Conservation (phyloP, 2,797 vertebrate species). For the Pogoniulus pusillus region DNA sequence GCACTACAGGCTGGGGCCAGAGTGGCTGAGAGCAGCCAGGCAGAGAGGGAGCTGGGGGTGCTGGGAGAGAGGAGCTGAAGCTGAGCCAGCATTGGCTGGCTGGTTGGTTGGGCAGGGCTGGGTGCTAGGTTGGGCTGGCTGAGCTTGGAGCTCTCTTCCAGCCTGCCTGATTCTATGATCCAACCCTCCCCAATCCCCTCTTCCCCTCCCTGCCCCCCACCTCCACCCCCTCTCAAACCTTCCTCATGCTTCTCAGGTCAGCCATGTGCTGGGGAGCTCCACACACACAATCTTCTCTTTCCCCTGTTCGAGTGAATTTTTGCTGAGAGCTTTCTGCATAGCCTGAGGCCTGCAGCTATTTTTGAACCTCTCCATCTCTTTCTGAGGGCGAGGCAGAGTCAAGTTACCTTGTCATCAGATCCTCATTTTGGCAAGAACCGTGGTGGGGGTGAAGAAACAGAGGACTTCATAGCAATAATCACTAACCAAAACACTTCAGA, state of each 20-base stretch:
- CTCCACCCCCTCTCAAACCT: background rate
- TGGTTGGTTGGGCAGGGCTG: no score
- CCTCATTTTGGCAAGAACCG: constrained; percentile 63
- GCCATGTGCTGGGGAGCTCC: background rate
- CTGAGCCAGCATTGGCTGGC: no score
- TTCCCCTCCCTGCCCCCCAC: no score
- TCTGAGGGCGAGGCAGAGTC: constrained; percentile 44
- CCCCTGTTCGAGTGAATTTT: constrained; percentile 10
- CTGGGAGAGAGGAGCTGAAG: no score
- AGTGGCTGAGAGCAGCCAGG: no score
- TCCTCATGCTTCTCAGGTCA: constrained; percentile 4
- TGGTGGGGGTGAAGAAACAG: constrained; percentile 60
- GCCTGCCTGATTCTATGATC: no score
- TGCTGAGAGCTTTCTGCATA: background rate
- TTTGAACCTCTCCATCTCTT: constrained; percentile 59
- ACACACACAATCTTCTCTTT: constrained; percentile 1
- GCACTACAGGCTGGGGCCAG: no score
- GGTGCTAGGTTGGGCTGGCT: no score
- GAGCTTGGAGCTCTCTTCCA: no score
- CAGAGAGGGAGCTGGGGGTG: no score
- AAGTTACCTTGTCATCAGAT: constrained; percentile 69
- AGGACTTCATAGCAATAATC: constrained; percentile 62
- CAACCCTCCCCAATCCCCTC: fast-evolving
- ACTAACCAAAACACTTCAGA: constrained; percentile 67
- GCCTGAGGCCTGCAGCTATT: constrained; percentile 42